These are phyloP conservation scores for Drosophila pseudoananassae DNA, from an alignment of 1,140 invertebrate species.

Conservation along the genomic window DNA sequence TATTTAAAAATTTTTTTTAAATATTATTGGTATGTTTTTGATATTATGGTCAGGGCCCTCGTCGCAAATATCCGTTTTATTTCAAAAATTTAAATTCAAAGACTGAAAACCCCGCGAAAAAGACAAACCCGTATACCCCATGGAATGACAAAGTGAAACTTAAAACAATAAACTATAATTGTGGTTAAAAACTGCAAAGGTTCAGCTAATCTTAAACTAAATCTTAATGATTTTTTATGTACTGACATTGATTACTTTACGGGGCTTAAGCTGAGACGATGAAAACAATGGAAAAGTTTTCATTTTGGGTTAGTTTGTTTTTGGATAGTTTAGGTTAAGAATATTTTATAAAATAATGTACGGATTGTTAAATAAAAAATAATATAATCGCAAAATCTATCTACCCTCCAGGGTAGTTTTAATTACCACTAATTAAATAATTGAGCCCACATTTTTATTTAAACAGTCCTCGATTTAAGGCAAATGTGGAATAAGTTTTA, in stretches of 20 bases:
- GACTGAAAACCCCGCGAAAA: slow-evolving; percentile 23
- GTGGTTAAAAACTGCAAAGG: slow-evolving; percentile 29
- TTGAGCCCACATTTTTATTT: slow-evolving; percentile 25
- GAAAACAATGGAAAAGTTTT: no score
- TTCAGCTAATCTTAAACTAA: slow-evolving; percentile 13
- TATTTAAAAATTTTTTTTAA: slow-evolving; percentile 8
- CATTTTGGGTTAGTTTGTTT: slow-evolving; percentile 26
- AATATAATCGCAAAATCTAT: slow-evolving; percentile 4
- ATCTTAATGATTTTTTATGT: background rate
- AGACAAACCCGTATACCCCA: slow-evolving; percentile 2
- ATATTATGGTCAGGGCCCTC: slow-evolving; percentile 13
- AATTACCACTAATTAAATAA: background rate
- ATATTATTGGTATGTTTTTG: slow-evolving; percentile 3
- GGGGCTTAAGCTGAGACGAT: background rate
- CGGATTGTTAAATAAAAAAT: slow-evolving; percentile 43
- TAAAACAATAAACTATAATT: slow-evolving; percentile 13
- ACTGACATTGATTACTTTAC: background rate
- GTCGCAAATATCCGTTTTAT: slow-evolving; percentile 6
- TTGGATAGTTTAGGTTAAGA: slow-evolving; percentile 7
- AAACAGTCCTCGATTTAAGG: slow-evolving; percentile 19
- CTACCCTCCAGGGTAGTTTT: background rate
- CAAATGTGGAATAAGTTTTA: slow-evolving; percentile 42
- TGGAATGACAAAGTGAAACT: slow-evolving; percentile 19
- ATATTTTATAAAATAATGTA: slow-evolving; percentile 31
- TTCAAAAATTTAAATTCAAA: slow-evolving; percentile 31